Evolutionary conservation across 2,113 vertebrate genomes (phyloP).

Genomic region (Coptodon bakossiorum): DNA sequence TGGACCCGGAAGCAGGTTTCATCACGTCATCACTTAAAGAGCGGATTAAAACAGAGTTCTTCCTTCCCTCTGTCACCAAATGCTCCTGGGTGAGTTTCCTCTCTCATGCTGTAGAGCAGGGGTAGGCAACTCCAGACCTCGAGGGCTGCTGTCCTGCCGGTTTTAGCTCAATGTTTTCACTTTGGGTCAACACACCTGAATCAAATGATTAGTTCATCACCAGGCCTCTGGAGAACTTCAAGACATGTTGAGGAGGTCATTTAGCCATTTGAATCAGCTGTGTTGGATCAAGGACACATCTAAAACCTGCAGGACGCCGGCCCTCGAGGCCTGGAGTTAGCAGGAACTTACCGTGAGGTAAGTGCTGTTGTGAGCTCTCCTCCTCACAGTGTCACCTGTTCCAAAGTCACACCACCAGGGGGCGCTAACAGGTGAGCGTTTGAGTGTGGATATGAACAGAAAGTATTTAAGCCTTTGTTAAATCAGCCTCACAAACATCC

Average conservation of each 20-base stretch:
- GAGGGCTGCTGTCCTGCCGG: background rate
- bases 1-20: no score
- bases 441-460: background rate
- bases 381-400: background rate
- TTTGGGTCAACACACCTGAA: no score
- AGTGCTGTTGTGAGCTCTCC: background rate
- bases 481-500: background rate
- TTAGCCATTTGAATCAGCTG: background rate
- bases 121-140: background rate
- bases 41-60: rapidly evolving
- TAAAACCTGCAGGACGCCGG: background rate
- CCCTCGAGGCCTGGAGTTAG: rapidly evolving
- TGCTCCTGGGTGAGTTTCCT: rapidly evolving
- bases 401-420: background rate
- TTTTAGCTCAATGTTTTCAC: background rate
- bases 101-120: background rate
- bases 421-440: background rate
- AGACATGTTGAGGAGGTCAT: rapidly evolving
- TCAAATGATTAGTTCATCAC: rapidly evolving
- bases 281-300: rapidly evolving
- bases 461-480: background rate
- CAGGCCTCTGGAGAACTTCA: background rate
- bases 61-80: background rate
- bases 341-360: background rate
- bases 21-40: no score